These are phyloP conservation scores for Balaenoptera acutorostrata DNA, from an alignment of 2,113 vertebrate species.

Conservation along the genomic window DNA sequence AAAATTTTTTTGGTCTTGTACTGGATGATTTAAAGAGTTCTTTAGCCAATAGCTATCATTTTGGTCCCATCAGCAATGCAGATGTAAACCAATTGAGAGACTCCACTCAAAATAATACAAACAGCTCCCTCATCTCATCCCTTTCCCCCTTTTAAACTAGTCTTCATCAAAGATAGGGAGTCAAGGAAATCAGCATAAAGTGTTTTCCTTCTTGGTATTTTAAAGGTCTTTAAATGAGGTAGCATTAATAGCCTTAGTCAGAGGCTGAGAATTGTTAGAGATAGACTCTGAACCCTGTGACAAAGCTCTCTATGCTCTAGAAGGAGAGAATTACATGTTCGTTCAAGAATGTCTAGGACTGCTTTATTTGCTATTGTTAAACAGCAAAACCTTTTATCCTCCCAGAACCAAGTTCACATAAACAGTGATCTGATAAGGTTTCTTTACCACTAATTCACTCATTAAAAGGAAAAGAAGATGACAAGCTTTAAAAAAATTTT, in stretches of 20 bases:
- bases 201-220: not conserved
- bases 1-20: not conserved
- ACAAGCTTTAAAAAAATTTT: not conserved
- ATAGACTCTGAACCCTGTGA: not conserved
- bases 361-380: not conserved
- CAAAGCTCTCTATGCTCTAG: not conserved
- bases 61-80: not conserved
- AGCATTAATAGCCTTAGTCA: not conserved
- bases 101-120: not conserved
- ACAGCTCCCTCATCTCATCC: not conserved
- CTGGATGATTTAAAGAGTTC: not conserved
- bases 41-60: not conserved
- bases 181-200: not conserved
- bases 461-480: not conserved
- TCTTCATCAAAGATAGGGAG: not conserved
- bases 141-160: not conserved
- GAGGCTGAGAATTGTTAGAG: not conserved
- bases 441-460: not conserved
- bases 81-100: not conserved
- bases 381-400: not conserved
- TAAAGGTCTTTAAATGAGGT: not conserved
- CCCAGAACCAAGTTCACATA: not conserved
- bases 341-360: not conserved
- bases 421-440: not conserved
- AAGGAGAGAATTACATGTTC: not conserved